phyloP scores from a whole-genome alignment of 2,113 vertebrate genomes.

The Alces alces region DNA sequence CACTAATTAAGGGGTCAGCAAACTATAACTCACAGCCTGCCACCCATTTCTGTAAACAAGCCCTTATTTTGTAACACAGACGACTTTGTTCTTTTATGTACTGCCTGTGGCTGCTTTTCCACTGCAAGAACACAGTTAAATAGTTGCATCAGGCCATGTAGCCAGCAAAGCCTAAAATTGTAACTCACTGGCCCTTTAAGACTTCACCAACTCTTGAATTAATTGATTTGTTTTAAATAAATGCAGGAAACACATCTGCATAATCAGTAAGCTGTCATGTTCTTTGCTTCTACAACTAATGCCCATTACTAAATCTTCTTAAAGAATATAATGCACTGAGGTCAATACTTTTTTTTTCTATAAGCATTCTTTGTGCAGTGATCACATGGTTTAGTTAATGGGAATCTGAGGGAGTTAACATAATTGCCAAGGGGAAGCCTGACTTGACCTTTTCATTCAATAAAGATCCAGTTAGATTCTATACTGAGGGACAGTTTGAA shows the following conservation, averaged over 20 bases:
- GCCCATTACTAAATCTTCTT: slow-evolving; percentile 20
- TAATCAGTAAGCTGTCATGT: slow-evolving; percentile 1
- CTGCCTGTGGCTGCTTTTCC: neutral
- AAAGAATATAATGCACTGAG: neutral
- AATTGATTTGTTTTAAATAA: slow-evolving; percentile 38
- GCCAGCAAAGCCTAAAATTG: neutral
- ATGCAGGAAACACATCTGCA: neutral
- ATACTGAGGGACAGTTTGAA: slow-evolving; percentile 30
- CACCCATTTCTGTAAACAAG: neutral
- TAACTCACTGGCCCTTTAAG: neutral
- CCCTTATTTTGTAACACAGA: neutral
- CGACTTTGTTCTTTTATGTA: neutral
- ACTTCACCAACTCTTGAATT: neutral
- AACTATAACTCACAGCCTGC: neutral
- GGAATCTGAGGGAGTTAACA: neutral
- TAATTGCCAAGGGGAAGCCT: neutral
- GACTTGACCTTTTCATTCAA: slow-evolving; percentile 48
- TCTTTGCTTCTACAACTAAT: slow-evolving; percentile 7
- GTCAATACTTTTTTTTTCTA: neutral
- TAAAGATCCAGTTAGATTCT: slow-evolving; percentile 40
- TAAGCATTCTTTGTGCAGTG: neutral
- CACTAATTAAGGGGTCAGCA: neutral
- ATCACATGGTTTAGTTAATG: slow-evolving; percentile 14
- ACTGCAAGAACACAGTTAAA: neutral
- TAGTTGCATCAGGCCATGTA: neutral